Percentiles rank a stretch among this genome's conserved stretches.
These are phyloP conservation scores for Leiothrix lutea DNA, from an alignment of 2,113 vertebrate species.

Conservation along the genomic window DNA sequence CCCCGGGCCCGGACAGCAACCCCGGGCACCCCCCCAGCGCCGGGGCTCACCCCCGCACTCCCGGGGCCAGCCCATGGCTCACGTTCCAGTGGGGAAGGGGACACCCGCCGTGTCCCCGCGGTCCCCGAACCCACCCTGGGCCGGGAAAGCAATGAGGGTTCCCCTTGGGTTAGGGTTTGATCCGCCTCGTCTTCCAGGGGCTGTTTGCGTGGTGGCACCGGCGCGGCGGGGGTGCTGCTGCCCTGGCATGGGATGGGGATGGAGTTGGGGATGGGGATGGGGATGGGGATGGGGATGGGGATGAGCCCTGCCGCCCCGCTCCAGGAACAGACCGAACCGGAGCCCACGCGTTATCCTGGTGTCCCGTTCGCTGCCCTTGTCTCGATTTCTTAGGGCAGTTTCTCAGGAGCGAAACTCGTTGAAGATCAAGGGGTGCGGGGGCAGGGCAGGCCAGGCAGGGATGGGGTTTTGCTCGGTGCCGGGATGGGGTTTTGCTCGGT, in stretches of 20 bases:
- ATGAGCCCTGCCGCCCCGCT: neutral
- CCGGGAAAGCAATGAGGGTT: rapidly evolving
- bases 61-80: neutral
- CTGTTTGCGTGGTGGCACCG: no score
- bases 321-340: rapidly evolving
- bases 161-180: neutral
- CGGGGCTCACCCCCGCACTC: no score
- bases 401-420: rapidly evolving
- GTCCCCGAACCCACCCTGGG: neutral
- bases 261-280: no score
- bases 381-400: rapidly evolving
- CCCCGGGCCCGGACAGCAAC: no score
- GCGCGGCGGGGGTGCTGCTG: neutral
- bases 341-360: rapidly evolving
- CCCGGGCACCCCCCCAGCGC: neutral
- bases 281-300: neutral
- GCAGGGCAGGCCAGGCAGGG: neutral
- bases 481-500: neutral
- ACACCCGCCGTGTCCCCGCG: rapidly evolving
- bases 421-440: rapidly evolving
- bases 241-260: neutral
- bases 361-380: rapidly evolving
- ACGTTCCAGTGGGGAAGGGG: rapidly evolving
- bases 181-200: neutral
- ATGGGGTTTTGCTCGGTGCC: neutral